Conservation (phyloP, 2,888 invertebrate species). For the Cephus rjabovi region DNA sequence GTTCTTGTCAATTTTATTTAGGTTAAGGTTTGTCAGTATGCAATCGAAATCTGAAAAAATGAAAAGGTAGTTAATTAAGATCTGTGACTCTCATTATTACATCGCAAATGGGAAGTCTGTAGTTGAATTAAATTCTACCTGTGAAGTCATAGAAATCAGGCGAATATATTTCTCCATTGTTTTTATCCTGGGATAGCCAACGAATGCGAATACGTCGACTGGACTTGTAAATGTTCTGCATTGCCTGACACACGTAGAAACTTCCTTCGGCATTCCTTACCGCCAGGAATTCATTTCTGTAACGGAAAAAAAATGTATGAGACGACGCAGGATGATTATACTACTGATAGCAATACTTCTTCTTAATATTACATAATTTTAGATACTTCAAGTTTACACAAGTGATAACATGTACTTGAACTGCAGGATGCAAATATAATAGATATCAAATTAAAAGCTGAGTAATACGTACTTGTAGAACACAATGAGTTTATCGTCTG, state of each 20-base stretch:
- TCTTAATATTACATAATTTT: neutral
- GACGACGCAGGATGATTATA: neutral
- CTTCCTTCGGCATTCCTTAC: conserved; percentile 91
- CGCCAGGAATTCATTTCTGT: conserved; percentile 88
- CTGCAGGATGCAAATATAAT: neutral
- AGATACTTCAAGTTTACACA: neutral
- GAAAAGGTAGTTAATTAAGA: neutral
- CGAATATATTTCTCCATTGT: conserved; percentile 79
- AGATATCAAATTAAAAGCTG: conserved; percentile 4
- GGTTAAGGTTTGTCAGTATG: conserved; percentile 85
- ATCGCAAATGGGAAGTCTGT: conserved; percentile 8
- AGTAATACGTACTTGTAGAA: conserved; percentile 81
- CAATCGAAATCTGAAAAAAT: conserved; percentile 82
- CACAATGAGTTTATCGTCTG: conserved; percentile 85
- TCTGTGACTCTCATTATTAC: conserved; percentile 28
- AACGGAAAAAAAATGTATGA: conserved; percentile 50
- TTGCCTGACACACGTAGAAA: conserved; percentile 89
- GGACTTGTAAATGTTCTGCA: conserved; percentile 90
- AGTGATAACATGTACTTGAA: neutral
- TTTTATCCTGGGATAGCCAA: conserved; percentile 86
- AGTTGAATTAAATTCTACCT: conserved; percentile 67
- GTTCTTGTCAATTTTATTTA: conserved; percentile 79
- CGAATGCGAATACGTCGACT: conserved; percentile 89
- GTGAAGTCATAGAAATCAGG: conserved; percentile 92
- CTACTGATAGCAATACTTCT: neutral